phyloP scores from a whole-genome alignment of 2,797 vertebrate genomes.

The Pachyuromys duprasi region DNA sequence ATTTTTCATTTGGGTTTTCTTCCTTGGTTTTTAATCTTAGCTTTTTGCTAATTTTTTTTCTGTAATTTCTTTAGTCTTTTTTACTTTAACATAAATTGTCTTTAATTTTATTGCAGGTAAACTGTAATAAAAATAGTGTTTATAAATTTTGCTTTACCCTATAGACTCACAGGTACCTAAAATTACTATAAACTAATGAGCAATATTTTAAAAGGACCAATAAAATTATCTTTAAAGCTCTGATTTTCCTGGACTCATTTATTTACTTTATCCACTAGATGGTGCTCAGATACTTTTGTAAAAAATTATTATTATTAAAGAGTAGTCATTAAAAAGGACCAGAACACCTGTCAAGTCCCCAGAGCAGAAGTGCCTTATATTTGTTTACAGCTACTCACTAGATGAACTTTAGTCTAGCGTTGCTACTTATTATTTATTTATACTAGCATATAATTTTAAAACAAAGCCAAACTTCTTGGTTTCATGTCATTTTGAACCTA shows the following conservation, averaged over 20 bases:
- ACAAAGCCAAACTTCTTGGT: not conserved
- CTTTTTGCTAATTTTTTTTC: not conserved
- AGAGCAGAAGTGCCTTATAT: slow-evolving; percentile 17
- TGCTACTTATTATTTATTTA: slow-evolving; percentile 29
- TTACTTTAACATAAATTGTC: not conserved
- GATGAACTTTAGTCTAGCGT: slow-evolving; percentile 26
- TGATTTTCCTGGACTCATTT: slow-evolving; percentile 9
- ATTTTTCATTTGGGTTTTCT: slow-evolving; percentile 54
- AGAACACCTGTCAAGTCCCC: slow-evolving; percentile 9
- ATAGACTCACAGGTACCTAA: slow-evolving; percentile 31
- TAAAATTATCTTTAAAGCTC: slow-evolving; percentile 11
- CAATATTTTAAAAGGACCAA: slow-evolving; percentile 10
- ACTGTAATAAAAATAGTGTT: slow-evolving; percentile 16
- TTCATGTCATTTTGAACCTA: slow-evolving; percentile 45
- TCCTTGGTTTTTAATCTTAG: slow-evolving; percentile 18
- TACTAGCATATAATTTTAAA: slow-evolving; percentile 34
- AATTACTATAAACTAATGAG: not conserved
- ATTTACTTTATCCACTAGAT: slow-evolving; percentile 86
- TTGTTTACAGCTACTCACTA: slow-evolving; percentile 22
- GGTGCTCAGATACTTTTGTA: slow-evolving; percentile 78
- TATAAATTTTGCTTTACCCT: slow-evolving; percentile 46
- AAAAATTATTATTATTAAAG: not conserved
- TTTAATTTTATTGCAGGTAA: slow-evolving; percentile 33
- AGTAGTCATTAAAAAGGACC: slow-evolving; percentile 18
- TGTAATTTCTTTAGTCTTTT: slow-evolving; percentile 44